These are phyloP conservation scores for Anhinga anhinga DNA, from an alignment of 2,113 vertebrate species.

Conservation along the genomic window DNA sequence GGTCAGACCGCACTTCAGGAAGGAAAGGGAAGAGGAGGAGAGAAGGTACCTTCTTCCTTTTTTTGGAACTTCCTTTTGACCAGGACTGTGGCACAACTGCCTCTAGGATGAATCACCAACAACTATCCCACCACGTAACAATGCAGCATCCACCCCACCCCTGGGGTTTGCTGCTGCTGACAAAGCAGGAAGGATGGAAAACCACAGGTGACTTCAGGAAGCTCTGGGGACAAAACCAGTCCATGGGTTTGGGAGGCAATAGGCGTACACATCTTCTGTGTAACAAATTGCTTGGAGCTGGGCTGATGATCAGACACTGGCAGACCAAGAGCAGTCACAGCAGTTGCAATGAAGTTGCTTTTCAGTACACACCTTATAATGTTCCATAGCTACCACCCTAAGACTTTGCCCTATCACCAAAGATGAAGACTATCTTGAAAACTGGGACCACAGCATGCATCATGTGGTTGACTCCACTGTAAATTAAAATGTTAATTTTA, in stretches of 20 bases:
- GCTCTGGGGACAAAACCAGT: not conserved
- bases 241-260: not conserved
- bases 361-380: not conserved
- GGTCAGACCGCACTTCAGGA: not conserved
- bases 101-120: not conserved
- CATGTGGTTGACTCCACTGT: not conserved
- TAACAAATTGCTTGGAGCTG: not conserved
- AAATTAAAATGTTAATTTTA: slow-evolving; percentile 13
- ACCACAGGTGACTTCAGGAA: not conserved
- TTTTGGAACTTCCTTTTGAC: not conserved
- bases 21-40: not conserved
- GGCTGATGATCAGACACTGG: not conserved
- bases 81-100: not conserved
- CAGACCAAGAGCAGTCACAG: not conserved
- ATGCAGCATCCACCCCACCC: not conserved
- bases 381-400: not conserved
- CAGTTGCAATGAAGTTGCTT: not conserved
- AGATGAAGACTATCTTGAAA: not conserved
- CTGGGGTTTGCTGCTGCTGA: not conserved
- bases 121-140: not conserved
- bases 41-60: not conserved
- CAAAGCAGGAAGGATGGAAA: not conserved
- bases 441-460: not conserved
- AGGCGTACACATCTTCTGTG: not conserved
- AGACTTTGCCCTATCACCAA: not conserved